Base-by-base conservation (phyloP, 2,888 invertebrate genomes). In the Phengaris alcon region DNA sequence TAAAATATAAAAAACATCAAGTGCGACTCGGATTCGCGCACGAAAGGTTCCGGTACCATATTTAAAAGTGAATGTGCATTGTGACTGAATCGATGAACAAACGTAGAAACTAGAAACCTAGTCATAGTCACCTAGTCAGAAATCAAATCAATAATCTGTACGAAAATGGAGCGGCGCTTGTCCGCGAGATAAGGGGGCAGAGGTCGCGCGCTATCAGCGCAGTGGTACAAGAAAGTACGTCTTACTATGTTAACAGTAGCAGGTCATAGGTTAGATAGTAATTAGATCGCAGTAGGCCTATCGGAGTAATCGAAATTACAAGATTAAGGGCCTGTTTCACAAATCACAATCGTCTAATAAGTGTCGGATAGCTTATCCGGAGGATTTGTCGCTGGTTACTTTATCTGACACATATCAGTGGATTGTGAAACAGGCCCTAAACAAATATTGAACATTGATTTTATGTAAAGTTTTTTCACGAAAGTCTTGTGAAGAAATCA, bases 141-240 rank as follows among this genome's bases (percentile, higher is more conserved):
- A n/a, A n/a, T 35, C 35, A 64, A 64, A 64, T 64, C 64, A 64
- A 64, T 64, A 44, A 64, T 64, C 64, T 44, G 12, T 64, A 7
- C 35, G 64, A 64, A 64, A 64, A 64, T 64, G 64, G 64, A 64
- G 64, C 64, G 64, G 64, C 64, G 64, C 64, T 64, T 13, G 64
- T 64, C 59, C 10, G 4, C 48, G 52, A 0, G 64, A 64, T 64
- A 64, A 13, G 13, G 35, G 64, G 64, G 22, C 64, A 64, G 35
- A 64, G 64, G 64, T 35, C 12, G 22, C 64, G 6, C 13, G 64
- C 6, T 64, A 64, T 35, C 64, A 10, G 2, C 64, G 22, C 35
- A 10, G 2, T 35, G 22, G 64, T 44, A 44, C 35, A 64, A 64
- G 64, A 64, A 64, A 64, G 35, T 64, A 44, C 35, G 6, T 6